phyloP scores from a whole-genome alignment of 2,888 invertebrate species.

The Brenthis hecate region DNA sequence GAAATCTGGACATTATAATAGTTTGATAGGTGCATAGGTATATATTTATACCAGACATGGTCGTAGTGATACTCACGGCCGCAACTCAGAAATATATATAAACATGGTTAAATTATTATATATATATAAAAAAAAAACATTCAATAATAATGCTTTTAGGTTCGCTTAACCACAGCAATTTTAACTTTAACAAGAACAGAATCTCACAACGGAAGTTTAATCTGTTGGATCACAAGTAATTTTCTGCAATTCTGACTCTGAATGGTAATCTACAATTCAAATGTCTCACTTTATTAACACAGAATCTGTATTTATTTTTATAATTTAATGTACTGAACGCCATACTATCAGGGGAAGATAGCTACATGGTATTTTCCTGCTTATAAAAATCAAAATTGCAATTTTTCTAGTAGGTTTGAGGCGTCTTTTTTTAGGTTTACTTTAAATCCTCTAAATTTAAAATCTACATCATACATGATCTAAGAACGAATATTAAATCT shows the following conservation, averaged over 20 bases:
- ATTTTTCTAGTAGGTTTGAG: no score
- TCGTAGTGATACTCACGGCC: no score
- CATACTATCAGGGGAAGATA: no score
- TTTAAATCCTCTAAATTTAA: no score
- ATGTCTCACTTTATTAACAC: slow-evolving; percentile 8
- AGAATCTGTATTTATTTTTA: neutral
- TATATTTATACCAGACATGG: no score
- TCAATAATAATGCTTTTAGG: neutral
- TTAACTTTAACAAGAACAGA: slow-evolving; percentile 15
- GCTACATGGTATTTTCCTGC: no score
- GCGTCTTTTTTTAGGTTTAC: no score
- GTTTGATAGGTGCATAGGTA: no score
- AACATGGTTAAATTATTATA: neutral
- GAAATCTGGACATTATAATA: no score
- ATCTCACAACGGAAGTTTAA: slow-evolving; percentile 22
- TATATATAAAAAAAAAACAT: neutral
- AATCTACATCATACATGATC: neutral
- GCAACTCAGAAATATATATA: no score
- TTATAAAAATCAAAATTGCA: no score
- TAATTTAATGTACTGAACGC: no score
- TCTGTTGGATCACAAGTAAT: slow-evolving; percentile 27
- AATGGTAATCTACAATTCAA: slow-evolving; percentile 3
- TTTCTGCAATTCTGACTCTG: slow-evolving; percentile 26
- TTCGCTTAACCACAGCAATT: slow-evolving; percentile 9
- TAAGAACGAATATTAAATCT: neutral